phyloP scores from a whole-genome alignment of 2,888 invertebrate species.

The Melanchra persicariae region DNA sequence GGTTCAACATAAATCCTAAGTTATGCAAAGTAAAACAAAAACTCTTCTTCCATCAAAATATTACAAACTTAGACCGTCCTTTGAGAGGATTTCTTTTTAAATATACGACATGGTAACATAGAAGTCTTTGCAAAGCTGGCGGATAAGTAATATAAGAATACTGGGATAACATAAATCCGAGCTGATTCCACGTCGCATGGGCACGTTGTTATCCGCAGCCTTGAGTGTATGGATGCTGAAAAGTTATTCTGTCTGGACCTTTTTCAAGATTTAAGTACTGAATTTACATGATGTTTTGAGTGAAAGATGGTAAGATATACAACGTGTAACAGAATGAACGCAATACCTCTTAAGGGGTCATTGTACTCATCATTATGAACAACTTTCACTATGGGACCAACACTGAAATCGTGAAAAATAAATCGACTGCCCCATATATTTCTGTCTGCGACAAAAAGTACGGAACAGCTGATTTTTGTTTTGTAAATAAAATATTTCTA shows the following conservation, averaged over 20 bases:
- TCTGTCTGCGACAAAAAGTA: too few species aligned
- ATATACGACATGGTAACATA: constrained; percentile 39
- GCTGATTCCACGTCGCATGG: constrained; percentile 51
- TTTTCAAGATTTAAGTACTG: background rate
- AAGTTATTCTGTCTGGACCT: constrained; percentile 40
- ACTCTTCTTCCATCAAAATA: constrained; percentile 39
- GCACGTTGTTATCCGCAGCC: constrained; percentile 56
- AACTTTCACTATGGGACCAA: too few species aligned
- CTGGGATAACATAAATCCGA: constrained; percentile 65
- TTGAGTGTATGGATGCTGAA: constrained; percentile 27
- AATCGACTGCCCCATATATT: too few species aligned
- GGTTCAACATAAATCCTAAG: constrained; percentile 10
- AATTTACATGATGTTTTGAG: background rate
- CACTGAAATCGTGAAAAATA: too few species aligned
- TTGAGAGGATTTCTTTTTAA: constrained; percentile 42
- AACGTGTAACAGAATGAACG: too few species aligned
- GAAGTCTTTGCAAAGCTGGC: constrained; percentile 38
- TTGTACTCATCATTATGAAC: too few species aligned
- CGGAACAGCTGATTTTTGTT: too few species aligned
- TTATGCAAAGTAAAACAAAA: constrained; percentile 51
- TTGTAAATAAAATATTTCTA: too few species aligned
- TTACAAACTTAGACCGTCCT: constrained; percentile 34
- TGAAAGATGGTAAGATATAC: background rate
- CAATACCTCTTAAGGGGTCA: too few species aligned
- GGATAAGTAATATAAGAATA: constrained; percentile 49